Evolutionary conservation across 1,140 invertebrate genomes (phyloP), one percentile per base, ranked within the genome.

Genomic region (Cotesia glomerata): DNA sequence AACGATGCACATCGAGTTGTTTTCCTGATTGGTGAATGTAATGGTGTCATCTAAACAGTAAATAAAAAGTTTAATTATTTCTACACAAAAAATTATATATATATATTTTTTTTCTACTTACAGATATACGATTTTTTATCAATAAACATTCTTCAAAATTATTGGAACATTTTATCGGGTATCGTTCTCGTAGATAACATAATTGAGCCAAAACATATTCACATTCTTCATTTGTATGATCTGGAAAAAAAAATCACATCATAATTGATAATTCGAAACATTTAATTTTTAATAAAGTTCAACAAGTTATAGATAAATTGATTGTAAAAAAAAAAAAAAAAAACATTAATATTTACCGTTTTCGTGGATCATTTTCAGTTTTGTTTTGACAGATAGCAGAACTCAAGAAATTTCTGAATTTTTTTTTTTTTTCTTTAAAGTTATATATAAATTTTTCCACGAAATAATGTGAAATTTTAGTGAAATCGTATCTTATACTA

Each of bases 141-240:
- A 67, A 63, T n/a, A 84, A 75, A 11, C 69, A 79, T 35, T 75
- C 77, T 7, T 67, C 69, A 9, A 83, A 52, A 65, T 81, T 79
- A 5, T 79, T 66, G 0, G 78, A 77, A 72, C 82, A 85, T 58
- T 61, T 72, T 7, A 54, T 8, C 0, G 82, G 81, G 66, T 78
- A 84, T 34, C 70, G 74, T 72, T 83, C 80, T 64, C 84, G 61
- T 32, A 77, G 75, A 59, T 81, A 81, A 11, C 79, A 82, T 5
- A 84, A 54, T 61, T 81, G 73, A 54, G 79, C 82, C 0, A 84
- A 16, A 1, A 73, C 77, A n/a, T 85, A 76, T 56, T 84, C 82
- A 26, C 80, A 84, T 32, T 80, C 69, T 69, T 82, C 51, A 35
- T 84, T 81, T 2, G 81, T 66, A 32, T 79, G 59, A 32, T 75